phyloP scores from a whole-genome alignment of 2,888 invertebrate species.

The Ectemnius lituratus region DNA sequence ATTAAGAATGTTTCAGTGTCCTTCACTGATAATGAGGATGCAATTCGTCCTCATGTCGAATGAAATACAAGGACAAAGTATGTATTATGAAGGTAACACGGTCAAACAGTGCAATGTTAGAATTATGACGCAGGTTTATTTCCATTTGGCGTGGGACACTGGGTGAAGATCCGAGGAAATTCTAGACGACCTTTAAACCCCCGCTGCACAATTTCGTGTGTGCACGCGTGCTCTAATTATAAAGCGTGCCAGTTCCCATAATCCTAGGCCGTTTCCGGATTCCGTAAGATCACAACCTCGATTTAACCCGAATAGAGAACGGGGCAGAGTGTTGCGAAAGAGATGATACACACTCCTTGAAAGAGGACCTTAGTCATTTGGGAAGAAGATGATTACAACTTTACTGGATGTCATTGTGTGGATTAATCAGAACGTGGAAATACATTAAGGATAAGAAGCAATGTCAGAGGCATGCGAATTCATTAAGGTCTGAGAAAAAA shows the following conservation, averaged over 20 bases:
- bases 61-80: neutral
- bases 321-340: slow-evolving; percentile 11
- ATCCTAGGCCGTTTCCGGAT: slow-evolving; percentile 49
- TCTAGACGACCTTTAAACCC: slow-evolving; percentile 34
- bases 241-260: slow-evolving; percentile 36
- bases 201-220: slow-evolving; percentile 32
- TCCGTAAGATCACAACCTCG: slow-evolving; percentile 28
- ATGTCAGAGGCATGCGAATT: neutral
- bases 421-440: no score
- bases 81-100: neutral
- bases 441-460: neutral
- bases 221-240: slow-evolving; percentile 52
- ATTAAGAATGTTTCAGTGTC: no score
- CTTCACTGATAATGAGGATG: no score
- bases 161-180: slow-evolving; percentile 26
- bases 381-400: neutral
- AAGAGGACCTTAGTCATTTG: neutral
- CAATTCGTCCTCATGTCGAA: neutral
- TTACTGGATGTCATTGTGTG: no score
- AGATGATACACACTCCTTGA: neutral
- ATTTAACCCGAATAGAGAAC: slow-evolving; percentile 19
- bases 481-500: slow-evolving; percentile 35
- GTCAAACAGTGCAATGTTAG: neutral
- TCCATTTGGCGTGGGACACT: slow-evolving; percentile 45
- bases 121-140: slow-evolving; percentile 3